Base-by-base conservation (phyloP, 2,888 invertebrate species). In the Aspidiotus rigidus region DNA sequence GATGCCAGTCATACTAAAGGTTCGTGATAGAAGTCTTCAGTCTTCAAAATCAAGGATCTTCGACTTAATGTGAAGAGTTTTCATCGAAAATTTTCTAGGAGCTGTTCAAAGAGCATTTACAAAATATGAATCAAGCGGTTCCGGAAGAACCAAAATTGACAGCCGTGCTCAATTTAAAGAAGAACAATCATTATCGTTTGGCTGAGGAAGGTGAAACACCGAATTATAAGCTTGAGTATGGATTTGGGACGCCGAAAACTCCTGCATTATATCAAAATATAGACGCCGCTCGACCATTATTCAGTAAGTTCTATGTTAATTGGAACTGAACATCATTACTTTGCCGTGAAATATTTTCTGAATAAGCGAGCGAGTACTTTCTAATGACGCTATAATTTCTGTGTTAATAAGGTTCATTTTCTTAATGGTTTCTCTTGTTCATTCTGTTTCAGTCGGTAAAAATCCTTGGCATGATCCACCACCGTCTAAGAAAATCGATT, bases 1-100 rank as follows among this genome's bases (percentile, higher is more conserved):
- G 1, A 11, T 71, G n/a, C 72, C 72, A 28, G 71, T 71, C 10
- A 54, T 72, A 5, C 60, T 72, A 57, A 71, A 41, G 55, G 72
- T 72, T 57, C 49, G 64, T 70, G n/a, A n/a, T 10, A 11, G 40
- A 61, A 39, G 40, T 40, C 10, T 1, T 62, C 39, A 7, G 7
- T 42, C 10, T 7, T 42, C 17, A 15, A n/a, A 17, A 39, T 42
- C 13, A 53, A 39, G 15, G 2, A 28, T 5, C 42, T 71, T 54
- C 1, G n/a, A 17, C 39, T 40, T 40, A 42, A 0, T 40, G 53
- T 71, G 10, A 15, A 71, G 8, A 11, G 56, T 17, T 55, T 3
- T 17, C 40, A 7, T 64, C 16, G n/a, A 57, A 13, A 42, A 1
- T 28, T 53, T 64, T 44, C 10, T 56, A 72, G 72, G 42, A 69